These are phyloP conservation scores for Amphimallon solstitiale DNA, from an alignment of 2,888 invertebrate species.

Conservation along the genomic window DNA sequence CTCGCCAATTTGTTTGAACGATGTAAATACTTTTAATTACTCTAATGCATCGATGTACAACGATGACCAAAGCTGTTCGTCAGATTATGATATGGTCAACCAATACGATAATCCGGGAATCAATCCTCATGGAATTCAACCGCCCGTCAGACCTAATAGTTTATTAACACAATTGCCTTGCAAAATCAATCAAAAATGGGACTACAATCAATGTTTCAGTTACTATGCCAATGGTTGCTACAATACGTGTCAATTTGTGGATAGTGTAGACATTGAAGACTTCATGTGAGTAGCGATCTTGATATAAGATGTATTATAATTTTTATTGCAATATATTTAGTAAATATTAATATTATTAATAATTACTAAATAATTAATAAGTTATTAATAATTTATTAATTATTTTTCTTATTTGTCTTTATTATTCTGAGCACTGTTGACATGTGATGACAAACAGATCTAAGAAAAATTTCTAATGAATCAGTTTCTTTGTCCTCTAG, in stretches of 20 bases:
- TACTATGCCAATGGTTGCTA: conserved; percentile 67
- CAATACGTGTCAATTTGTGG: conserved; percentile 74
- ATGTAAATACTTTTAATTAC: not conserved
- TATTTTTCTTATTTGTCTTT: no score
- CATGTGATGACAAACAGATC: no score
- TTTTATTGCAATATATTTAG: no score
- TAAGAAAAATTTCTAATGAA: no score
- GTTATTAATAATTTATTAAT: no score
- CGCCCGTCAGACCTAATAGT: conserved; percentile 35
- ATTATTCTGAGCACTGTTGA: no score
- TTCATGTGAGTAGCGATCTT: conserved; percentile 83
- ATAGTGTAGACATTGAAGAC: conserved; percentile 77
- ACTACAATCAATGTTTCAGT: conserved; percentile 74
- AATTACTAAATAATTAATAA: no score
- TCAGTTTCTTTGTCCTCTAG: no score
- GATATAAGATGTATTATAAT: no score
- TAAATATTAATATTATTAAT: no score
- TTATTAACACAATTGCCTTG: conserved; percentile 62
- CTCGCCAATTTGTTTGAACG: not conserved
- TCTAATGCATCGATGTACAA: conserved; percentile 1
- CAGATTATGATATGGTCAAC: conserved; percentile 10
- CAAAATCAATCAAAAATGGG: conserved; percentile 66
- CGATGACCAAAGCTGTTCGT: not conserved
- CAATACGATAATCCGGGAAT: conserved; percentile 1
- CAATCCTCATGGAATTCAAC: not conserved